Percentiles rank a stretch among this genome's conserved stretches.
These are phyloP conservation scores for Hydriomena furcata DNA, from an alignment of 2,888 invertebrate genomes.

Conservation along the genomic window DNA sequence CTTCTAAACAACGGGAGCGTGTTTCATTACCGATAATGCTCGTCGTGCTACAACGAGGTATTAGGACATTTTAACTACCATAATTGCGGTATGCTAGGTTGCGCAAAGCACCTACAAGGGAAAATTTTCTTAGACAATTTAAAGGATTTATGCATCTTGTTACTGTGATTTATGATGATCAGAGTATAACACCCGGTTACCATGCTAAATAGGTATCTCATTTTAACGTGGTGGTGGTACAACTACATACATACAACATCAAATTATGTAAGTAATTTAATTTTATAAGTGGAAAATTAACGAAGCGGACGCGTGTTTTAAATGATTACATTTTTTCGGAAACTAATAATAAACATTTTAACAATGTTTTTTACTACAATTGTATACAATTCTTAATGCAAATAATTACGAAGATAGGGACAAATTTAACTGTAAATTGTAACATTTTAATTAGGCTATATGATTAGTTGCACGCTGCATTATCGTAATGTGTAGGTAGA, in stretches of 20 bases:
- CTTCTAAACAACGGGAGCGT: conserved; percentile 53
- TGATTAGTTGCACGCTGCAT: no score
- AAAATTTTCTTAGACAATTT: conserved; percentile 36
- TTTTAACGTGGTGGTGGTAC: no score
- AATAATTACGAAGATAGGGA: no score
- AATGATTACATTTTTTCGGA: no score
- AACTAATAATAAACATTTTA: not conserved
- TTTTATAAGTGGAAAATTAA: no score
- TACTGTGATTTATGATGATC: conserved; percentile 26
- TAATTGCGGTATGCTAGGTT: conserved; percentile 44
- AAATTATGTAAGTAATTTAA: no score
- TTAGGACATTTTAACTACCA: conserved; percentile 38
- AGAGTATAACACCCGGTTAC: conserved; percentile 10
- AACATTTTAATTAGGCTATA: not conserved
- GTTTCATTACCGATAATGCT: conserved; percentile 50
- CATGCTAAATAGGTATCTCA: not conserved
- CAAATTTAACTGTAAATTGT: no score
- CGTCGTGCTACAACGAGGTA: conserved; percentile 47
- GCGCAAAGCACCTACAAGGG: conserved; percentile 37
- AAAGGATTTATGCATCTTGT: conserved; percentile 37
- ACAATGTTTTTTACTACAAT: no score
- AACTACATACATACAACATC: no score
- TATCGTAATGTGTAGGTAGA: not conserved
- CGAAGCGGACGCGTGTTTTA: no score
- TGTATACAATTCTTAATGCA: no score